A percentile compares a stretch with the other conserved stretches of the same genome.
These are phyloP conservation scores for Coleophora flavipennella DNA, from an alignment of 2,888 invertebrate genomes.

Conservation along the genomic window DNA sequence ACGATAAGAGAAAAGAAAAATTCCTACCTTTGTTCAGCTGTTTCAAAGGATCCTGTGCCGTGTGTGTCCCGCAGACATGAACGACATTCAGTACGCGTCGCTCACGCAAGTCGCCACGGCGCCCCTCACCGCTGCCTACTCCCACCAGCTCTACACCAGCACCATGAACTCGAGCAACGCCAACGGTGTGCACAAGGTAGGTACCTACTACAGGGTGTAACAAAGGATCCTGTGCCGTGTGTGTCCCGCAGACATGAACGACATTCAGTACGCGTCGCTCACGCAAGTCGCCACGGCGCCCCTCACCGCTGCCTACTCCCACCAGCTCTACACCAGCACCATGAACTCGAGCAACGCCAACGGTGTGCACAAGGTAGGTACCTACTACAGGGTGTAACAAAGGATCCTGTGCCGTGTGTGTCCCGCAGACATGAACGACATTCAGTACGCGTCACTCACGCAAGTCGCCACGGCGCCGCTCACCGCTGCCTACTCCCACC, in stretches of 20 bases:
- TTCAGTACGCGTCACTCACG: constrained; percentile 75
- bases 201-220: too few relatives aligned
- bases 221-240: background rate
- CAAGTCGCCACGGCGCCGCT: constrained; percentile 78
- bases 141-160: constrained; percentile 51
- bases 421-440: constrained; percentile 62
- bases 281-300: constrained; percentile 78
- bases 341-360: constrained; percentile 23
- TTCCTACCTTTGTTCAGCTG: too few relatives aligned
- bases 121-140: constrained; percentile 75
- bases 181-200: constrained; percentile 43
- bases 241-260: constrained; percentile 56
- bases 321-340: constrained; percentile 46
- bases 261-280: constrained; percentile 74
- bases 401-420: background rate
- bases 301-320: constrained; percentile 73
- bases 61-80: constrained; percentile 45
- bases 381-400: too few relatives aligned
- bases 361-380: constrained; percentile 37
- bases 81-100: constrained; percentile 74
- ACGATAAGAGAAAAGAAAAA: too few relatives aligned
- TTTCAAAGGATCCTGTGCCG: too few relatives aligned
- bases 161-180: constrained; percentile 18
- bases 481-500: constrained; percentile 73
- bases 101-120: constrained; percentile 77